A percentile compares a stretch with the other conserved stretches of the same genome.
These are phyloP conservation scores for Baronia brevicornis DNA, from an alignment of 2,888 invertebrate species.

Conservation along the genomic window DNA sequence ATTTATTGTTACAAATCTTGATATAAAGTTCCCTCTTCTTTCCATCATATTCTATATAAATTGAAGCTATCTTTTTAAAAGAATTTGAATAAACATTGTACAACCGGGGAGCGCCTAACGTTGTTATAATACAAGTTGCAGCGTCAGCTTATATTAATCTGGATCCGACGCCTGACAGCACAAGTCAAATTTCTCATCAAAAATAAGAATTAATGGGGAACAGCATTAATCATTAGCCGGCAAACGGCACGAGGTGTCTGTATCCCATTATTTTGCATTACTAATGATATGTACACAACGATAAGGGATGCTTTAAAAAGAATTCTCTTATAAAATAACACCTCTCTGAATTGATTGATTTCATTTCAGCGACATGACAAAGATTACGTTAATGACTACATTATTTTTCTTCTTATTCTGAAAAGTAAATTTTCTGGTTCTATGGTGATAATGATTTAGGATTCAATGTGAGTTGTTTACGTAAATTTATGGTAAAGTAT, in stretches of 20 bases:
- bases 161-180: conserved; percentile 70
- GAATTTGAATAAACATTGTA: conserved; percentile 18
- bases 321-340: conserved; percentile 54
- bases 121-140: conserved; percentile 64
- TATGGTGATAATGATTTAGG: conserved; percentile 4
- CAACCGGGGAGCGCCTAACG: conserved; percentile 31
- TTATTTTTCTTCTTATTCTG: conserved; percentile 8
- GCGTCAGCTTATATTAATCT: conserved; percentile 73
- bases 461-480: too few relatives aligned
- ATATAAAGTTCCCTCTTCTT: too few relatives aligned
- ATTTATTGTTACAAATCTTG: too few relatives aligned
- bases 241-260: conserved; percentile 75
- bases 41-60: too few relatives aligned
- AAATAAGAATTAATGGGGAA: conserved; percentile 74
- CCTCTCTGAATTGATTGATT: conserved; percentile 37
- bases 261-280: conserved; percentile 76
- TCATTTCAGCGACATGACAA: conserved; percentile 13
- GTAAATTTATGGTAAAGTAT: too few relatives aligned
- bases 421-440: conserved; percentile 11
- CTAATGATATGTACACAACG: conserved; percentile 72
- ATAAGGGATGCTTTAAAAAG: conserved; percentile 65
- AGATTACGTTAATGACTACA: conserved; percentile 6
- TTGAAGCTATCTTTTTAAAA: too few relatives aligned
- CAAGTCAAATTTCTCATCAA: conserved; percentile 76
- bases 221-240: conserved; percentile 72